Conservation (phyloP, 2,888 invertebrate species). For the Lasius fuliginosus region DNA sequence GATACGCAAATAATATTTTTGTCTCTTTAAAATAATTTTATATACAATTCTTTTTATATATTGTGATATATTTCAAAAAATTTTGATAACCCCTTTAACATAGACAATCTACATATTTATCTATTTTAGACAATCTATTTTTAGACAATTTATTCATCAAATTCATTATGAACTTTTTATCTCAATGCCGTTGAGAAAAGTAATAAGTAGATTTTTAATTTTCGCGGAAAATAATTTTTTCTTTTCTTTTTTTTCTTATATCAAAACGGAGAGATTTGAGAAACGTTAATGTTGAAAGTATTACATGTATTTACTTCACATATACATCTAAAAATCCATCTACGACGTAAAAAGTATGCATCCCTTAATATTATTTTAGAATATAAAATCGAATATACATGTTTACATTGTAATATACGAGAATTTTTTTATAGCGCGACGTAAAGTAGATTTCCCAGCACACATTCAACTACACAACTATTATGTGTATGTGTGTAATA, state of each 20-base stretch:
- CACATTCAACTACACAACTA: not conserved
- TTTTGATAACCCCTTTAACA: not conserved
- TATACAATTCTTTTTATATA: not conserved
- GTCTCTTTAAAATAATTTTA: not conserved
- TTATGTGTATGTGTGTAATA: not conserved
- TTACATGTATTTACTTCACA: slow-evolving; percentile 12
- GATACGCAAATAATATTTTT: not conserved
- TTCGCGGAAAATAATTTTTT: slow-evolving; percentile 11
- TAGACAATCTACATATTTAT: not conserved
- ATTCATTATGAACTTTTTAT: not conserved
- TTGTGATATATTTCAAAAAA: not conserved
- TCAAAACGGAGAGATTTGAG: slow-evolving; percentile 29
- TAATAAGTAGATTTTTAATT: slow-evolving; percentile 11
- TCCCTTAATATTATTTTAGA: slow-evolving; percentile 73
- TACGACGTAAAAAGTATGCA: slow-evolving; percentile 45
- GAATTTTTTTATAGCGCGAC: slow-evolving; percentile 65
- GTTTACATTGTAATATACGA: slow-evolving; percentile 62
- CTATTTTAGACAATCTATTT: not conserved
- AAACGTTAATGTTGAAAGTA: slow-evolving; percentile 2
- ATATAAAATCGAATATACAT: slow-evolving; percentile 79
- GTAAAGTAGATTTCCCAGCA: slow-evolving; percentile 68
- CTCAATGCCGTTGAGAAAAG: not conserved
- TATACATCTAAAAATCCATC: slow-evolving; percentile 46
- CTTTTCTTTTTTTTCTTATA: slow-evolving; percentile 9
- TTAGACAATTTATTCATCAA: not conserved